phyloP scores from a whole-genome alignment of 2,888 invertebrate species.

The Metacarcinus magister region DNA sequence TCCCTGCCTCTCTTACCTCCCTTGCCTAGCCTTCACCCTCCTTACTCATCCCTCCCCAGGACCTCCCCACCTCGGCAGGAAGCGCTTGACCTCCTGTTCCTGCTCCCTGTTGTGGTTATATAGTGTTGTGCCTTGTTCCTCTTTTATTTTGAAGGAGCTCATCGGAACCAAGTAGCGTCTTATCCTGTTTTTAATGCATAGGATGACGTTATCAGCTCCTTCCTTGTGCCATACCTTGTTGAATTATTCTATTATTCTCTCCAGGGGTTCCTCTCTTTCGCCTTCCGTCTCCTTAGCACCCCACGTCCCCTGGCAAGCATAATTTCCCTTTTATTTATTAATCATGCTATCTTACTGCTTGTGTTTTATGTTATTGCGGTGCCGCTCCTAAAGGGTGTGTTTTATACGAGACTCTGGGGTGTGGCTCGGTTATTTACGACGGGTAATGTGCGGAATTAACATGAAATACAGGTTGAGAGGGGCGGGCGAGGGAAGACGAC shows the following conservation, averaged over 20 bases:
- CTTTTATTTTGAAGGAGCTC: not conserved
- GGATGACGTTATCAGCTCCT: not conserved
- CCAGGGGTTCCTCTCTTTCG: not conserved
- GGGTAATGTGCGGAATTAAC: slow-evolving; percentile 44
- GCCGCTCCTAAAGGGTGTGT: slow-evolving; percentile 29
- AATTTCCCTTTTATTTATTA: slow-evolving; percentile 7
- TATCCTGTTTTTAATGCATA: not conserved
- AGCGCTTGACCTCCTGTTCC: slow-evolving; percentile 37
- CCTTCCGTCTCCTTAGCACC: not conserved
- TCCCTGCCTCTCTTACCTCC: not conserved
- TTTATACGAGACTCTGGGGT: slow-evolving; percentile 47
- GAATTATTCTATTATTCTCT: not conserved
- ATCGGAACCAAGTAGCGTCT: not conserved
- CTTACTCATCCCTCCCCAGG: not conserved
- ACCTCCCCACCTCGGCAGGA: not conserved
- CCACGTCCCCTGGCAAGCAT: not conserved
- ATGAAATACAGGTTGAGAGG: slow-evolving; percentile 49
- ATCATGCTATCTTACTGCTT: slow-evolving; percentile 14
- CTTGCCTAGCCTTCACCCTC: not conserved
- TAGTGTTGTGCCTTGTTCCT: not conserved
- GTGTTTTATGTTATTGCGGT: slow-evolving; percentile 40
- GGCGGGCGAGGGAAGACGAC: not conserved
- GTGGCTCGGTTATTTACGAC: slow-evolving; percentile 5
- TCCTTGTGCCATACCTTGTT: not conserved
- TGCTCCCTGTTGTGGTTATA: not conserved